These are phyloP conservation scores for Ophiodon elongatus DNA, from an alignment of 2,113 vertebrate species.

Conservation along the genomic window DNA sequence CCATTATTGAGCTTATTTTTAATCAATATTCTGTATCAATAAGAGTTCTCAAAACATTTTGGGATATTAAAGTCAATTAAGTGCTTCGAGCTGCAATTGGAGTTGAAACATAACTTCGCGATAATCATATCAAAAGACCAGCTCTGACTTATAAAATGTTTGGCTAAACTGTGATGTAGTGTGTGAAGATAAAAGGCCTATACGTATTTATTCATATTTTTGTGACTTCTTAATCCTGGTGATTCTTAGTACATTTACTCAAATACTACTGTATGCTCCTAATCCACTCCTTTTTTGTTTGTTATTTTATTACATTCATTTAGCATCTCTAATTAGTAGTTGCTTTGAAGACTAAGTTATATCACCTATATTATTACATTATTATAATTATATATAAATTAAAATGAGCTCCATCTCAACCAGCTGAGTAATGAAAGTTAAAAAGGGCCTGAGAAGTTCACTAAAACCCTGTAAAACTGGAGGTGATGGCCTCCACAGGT, in stretches of 20 bases:
- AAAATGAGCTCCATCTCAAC: background rate
- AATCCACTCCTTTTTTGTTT: background rate
- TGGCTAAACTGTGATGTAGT: background rate
- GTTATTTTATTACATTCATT: background rate
- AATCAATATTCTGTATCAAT: background rate
- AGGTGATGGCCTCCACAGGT: conserved; percentile 34
- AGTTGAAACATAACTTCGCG: background rate
- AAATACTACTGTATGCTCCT: background rate
- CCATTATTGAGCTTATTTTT: background rate
- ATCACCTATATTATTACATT: background rate
- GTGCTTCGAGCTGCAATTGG: background rate
- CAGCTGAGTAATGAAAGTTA: background rate
- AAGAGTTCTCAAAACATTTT: background rate
- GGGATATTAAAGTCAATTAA: background rate
- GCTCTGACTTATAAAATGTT: background rate
- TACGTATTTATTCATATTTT: background rate
- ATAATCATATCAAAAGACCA: background rate
- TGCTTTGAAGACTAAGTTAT: background rate
- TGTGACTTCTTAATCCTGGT: background rate
- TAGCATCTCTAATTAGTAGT: background rate
- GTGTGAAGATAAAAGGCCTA: background rate
- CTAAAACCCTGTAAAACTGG: conserved; percentile 13
- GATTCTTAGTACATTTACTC: background rate
- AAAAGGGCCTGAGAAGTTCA: conserved; percentile 31
- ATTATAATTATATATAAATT: background rate